Base-by-base conservation (phyloP, 2,888 invertebrate species). In the Lampropteryx suffumata region DNA sequence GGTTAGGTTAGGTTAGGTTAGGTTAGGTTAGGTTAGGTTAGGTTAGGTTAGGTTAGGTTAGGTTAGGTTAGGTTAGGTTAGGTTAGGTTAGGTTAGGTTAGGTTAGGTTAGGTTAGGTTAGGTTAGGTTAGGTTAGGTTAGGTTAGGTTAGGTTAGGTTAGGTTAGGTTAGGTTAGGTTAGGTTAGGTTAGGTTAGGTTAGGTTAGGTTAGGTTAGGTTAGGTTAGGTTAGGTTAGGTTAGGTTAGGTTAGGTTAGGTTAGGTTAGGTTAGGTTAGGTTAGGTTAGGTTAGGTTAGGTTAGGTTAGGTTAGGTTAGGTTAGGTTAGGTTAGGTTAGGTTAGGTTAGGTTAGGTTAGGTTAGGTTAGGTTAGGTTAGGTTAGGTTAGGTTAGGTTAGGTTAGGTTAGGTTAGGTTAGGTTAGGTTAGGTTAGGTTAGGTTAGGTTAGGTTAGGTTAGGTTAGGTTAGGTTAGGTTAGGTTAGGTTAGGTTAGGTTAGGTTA, bases 391-490 rank as follows among this genome's bases (percentile, higher is more conserved):
- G 61, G 61, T 61, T 58, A 56, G 61, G 55, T 60, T 55, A 59
- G 55, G 59, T 57, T 57, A 57, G 57, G 57, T 58, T 58, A 52
- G 58, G 56, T 58, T 59, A 55, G 57, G 58, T 62, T 58, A 58
- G 59, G 59, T 59, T 58, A 58, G 59, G 59, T 62, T 62, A 59
- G 59, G 59, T 62, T 62, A 62, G 60, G 62, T 60, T 64, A 61
- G 58, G 62, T 59, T 62, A 64, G 59, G 61, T 62, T 61, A 59
- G 60, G 62, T 61, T 64, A 61, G 59, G 61, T 61, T 59, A 60
- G 59, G 61, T 61, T 60, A 61, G 59, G 60, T 62, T 59, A 61
- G 55, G 59, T 54, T 61, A 61, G 58, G 57, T 62, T 60, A 56
- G 57, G 60, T 64, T 62, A 57, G 59, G 61, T 61, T 61, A 60